Conservation (phyloP, 2,888 invertebrate species). For the Thereva nobilitata region DNA sequence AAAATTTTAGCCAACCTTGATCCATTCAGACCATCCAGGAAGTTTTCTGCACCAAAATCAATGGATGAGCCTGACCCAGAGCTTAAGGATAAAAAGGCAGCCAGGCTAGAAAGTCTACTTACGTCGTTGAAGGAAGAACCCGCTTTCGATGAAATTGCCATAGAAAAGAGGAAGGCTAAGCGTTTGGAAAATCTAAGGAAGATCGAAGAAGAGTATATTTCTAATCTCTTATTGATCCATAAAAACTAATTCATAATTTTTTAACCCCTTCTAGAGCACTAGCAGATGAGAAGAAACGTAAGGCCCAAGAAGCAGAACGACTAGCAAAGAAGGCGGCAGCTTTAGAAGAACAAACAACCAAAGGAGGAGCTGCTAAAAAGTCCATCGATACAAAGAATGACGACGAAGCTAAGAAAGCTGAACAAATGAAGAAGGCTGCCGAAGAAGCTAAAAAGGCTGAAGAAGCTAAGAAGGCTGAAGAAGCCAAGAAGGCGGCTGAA, state of each 20-base stretch:
- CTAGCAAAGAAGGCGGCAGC: slow-evolving; percentile 56
- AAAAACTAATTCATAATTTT: no score
- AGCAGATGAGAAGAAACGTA: slow-evolving; percentile 63
- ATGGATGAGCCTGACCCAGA: slow-evolving; percentile 66
- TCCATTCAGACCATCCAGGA: slow-evolving; percentile 70
- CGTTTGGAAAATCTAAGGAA: slow-evolving; percentile 61
- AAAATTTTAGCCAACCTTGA: slow-evolving; percentile 64
- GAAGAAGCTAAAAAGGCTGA: slow-evolving; percentile 48
- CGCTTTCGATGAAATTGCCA: slow-evolving; percentile 45
- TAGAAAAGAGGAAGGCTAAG: slow-evolving; percentile 62
- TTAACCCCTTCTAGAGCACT: slow-evolving; percentile 56
- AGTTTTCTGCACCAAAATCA: slow-evolving; percentile 65
- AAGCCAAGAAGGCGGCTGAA: slow-evolving; percentile 52
- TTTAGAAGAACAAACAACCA: slow-evolving; percentile 49
- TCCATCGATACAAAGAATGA: no score
- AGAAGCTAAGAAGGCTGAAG: slow-evolving; percentile 52
- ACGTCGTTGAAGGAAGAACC: slow-evolving; percentile 58
- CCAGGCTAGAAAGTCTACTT: slow-evolving; percentile 65
- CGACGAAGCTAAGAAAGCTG: slow-evolving; percentile 7
- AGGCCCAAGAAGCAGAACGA: slow-evolving; percentile 61
- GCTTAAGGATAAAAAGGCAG: slow-evolving; percentile 66
- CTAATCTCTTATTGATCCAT: background rate
- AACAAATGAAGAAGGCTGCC: slow-evolving; percentile 49
- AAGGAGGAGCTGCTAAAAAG: slow-evolving; percentile 51
- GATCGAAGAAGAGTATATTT: slow-evolving; percentile 57